phyloP scores from a whole-genome alignment of 35 echinoderm and acorn worm genomes.

The Anneissia japonica region DNA sequence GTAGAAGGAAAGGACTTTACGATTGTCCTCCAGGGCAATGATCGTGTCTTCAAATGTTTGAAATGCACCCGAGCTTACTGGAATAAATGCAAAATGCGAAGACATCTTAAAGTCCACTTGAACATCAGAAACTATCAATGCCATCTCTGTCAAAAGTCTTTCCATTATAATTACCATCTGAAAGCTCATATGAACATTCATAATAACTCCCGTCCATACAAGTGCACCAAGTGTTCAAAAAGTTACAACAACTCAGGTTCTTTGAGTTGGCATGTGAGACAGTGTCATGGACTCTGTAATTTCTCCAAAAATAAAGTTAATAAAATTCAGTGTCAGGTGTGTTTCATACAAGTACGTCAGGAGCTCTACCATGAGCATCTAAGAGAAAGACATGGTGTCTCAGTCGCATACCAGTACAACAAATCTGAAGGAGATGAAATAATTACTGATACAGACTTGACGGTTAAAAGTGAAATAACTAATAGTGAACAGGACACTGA shows the following conservation, averaged over 20 bases:
- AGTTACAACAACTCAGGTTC: conserved; percentile 6
- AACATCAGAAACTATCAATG: background rate
- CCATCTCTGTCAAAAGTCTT: conserved; percentile 1
- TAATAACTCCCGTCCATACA: background rate
- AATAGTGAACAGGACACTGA: background rate
- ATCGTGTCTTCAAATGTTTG: background rate
- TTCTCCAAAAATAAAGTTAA: background rate
- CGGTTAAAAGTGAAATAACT: background rate
- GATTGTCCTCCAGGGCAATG: background rate
- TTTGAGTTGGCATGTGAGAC: conserved; percentile 1
- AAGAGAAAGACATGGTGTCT: background rate
- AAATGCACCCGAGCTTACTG: background rate
- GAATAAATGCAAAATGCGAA: background rate
- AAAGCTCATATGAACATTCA: conserved; percentile 24
- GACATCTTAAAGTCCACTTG: conserved; percentile 5
- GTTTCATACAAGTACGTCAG: background rate
- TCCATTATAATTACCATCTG: conserved; percentile 10
- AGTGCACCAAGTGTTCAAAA: background rate
- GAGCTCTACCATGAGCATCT: background rate
- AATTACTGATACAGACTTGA: background rate
- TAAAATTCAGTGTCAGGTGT: background rate
- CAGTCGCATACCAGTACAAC: background rate
- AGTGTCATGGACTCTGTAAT: background rate
- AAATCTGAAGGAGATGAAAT: background rate
- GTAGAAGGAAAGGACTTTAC: background rate